phyloP scores from a whole-genome alignment of 2,888 invertebrate species.

The Drosophila lacicola region DNA sequence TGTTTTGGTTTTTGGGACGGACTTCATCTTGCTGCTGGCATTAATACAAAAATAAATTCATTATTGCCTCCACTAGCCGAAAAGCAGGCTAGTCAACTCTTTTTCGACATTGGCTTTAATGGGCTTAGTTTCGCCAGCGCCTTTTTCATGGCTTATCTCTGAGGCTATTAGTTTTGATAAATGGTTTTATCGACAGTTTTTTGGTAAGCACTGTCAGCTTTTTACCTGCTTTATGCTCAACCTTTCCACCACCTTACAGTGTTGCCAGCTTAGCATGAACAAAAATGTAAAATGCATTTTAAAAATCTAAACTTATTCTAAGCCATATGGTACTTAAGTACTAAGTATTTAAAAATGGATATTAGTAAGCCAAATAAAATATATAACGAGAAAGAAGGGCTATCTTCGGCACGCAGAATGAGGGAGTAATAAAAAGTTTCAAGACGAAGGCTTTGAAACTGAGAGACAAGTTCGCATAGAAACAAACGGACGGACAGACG shows the following conservation, averaged over 20 bases:
- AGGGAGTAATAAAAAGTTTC: too few species aligned
- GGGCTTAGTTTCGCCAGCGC: constrained; percentile 40
- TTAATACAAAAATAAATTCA: constrained; percentile 45
- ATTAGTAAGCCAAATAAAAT: too few species aligned
- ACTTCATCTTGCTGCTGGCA: constrained; percentile 12
- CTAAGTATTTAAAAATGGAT: too few species aligned
- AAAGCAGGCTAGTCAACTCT: constrained; percentile 22
- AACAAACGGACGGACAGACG: too few species aligned
- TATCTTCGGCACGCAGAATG: too few species aligned
- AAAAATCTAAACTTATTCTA: too few species aligned
- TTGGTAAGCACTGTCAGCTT: constrained; percentile 49
- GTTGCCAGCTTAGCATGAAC: neutral
- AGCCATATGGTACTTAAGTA: too few species aligned
- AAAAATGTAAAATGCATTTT: neutral
- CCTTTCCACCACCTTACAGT: neutral
- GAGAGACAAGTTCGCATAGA: too few species aligned
- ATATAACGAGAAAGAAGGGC: too few species aligned
- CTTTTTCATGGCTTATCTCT: constrained; percentile 47
- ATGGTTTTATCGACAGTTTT: constrained; percentile 56
- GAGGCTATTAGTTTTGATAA: constrained; percentile 71
- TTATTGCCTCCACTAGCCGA: constrained; percentile 10
- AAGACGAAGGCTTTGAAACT: too few species aligned
- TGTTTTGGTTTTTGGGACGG: neutral
- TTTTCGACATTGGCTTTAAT: constrained; percentile 39
- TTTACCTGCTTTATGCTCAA: constrained; percentile 34